Conservation (phyloP, 2,113 vertebrate genomes). For the Maccullochella peelii region DNA sequence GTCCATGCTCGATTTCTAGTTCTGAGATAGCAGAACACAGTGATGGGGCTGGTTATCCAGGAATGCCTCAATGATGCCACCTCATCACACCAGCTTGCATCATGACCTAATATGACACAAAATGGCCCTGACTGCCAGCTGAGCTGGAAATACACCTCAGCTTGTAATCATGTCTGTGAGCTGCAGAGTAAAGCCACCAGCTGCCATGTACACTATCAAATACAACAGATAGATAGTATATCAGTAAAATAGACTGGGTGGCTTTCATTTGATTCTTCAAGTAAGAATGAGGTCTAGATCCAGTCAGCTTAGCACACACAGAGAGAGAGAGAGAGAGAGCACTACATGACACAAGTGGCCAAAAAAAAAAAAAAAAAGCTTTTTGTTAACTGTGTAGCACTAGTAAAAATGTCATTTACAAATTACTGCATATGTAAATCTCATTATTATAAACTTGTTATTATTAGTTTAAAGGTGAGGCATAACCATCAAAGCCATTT, state of each 20-base stretch:
- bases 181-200: neutral
- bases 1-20: neutral
- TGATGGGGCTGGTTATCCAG: constrained; percentile 1
- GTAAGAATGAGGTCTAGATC: no score
- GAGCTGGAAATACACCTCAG: constrained; percentile 57
- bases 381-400: neutral
- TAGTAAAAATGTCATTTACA: no score
- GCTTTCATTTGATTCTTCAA: neutral
- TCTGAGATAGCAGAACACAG: neutral
- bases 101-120: constrained; percentile 50
- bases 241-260: neutral
- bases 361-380: no score
- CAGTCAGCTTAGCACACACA: neutral
- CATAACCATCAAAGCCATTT: neutral
- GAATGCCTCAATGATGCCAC: constrained; percentile 46
- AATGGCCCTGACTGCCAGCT: constrained; percentile 43
- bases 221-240: no score
- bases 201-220: neutral
- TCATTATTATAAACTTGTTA: no score
- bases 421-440: no score
- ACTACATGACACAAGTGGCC: no score
- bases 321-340: no score
- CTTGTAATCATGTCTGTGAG: constrained; percentile 57
- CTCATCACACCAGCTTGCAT: constrained; percentile 26
- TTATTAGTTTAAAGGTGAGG: neutral